Evolutionary conservation across 2,113 vertebrate genomes (phyloP), one percentile per base, ranked within the genome.

Genomic region (Amphiprion percula): DNA sequence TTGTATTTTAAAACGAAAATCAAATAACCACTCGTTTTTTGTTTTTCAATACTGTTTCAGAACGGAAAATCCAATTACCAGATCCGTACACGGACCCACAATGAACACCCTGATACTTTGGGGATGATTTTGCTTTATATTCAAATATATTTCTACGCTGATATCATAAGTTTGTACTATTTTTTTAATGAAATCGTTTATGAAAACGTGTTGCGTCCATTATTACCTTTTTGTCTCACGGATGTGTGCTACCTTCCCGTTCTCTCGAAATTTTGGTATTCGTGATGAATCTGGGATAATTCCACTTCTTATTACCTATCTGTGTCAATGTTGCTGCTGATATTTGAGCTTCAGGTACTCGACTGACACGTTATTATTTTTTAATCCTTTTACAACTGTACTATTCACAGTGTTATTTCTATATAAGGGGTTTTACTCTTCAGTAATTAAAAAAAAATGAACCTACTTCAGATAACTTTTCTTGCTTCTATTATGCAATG

Each of bases 191-290:
- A 37, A 37, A 37, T 8, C 33, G 30, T 6, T 21, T 33, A 37
- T 37, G 8, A 37, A 37, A 37, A 10, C 33, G 15, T 49, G 16
- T 64, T 44, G 12, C 41, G 11, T 19, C 12, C 9, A 15, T 56
- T 10, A 2, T 37, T 10, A 37, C 33, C 33, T 10, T 33, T 37
- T 71, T 62, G 41, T 47, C 12, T n/a, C 1, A 46, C 0, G 5
- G 53, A 30, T 10, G 0, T 11, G 9, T 54, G 88, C 16, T 73
- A 17, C 74, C 16, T 85, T 87, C 14, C 0, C 0, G 2, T 49
- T 24, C 21, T 62, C 10, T 78, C 39, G 49, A 68, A 74, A 76
- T 73, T 67, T 46, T 23, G 0, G 0, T 0, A 49, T 37, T 37
- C 5, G 3, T 52, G 11, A 56, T 4, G 19, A 49, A 30, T 9